Base-by-base conservation (phyloP, 1,140 invertebrate species). In the Hirudo medicinalis region DNA sequence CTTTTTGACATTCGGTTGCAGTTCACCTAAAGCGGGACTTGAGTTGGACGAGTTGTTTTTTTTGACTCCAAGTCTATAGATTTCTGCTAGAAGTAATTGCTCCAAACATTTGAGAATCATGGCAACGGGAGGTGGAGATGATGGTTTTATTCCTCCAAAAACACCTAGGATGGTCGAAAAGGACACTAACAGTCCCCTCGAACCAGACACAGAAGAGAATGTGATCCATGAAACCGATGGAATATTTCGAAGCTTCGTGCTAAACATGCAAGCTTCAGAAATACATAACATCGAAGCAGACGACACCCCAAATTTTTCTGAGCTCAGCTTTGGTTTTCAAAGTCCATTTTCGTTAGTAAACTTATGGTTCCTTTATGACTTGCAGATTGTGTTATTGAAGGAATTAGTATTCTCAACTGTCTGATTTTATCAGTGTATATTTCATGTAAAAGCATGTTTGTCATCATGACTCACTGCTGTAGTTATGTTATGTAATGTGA, bases 151-250 rank as follows among this genome's bases (percentile, higher is more conserved):
- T 19, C 69, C 69, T 11, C 69, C 69, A 8, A 70, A 54, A 70
- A 70, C 69, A 27, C 69, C 69, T 22, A 49, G 32, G n/a, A 49
- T 70, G 32, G 53, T 70, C 20, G 22, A 54, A 2, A 70, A 54
- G 22, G 22, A 54, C 69, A 2, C 69, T 22, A 49, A 53, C 19
- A 32, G 25, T 25, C 36, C 43, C 17, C 40, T 70, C 4, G 20
- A 32, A 54, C 71, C 71, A n/a, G 71, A 71, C 71, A 71, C 71
- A 36, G 71, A 71, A 27, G 63, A 71, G 49, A 71, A 71, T 49
- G 71, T 71, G 25, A 66, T 63, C 19, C 6, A 40, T 20, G 54
- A 71, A 55, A 69, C 71, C 9, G 71, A 71, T 49, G 54, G 71
- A 17, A 71, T 71, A 15, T 71, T 71, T 66, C 54, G 71, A 40